These are phyloP conservation scores for Dolichoris vasculosae DNA, from an alignment of 1,140 invertebrate species.

Conservation along the genomic window DNA sequence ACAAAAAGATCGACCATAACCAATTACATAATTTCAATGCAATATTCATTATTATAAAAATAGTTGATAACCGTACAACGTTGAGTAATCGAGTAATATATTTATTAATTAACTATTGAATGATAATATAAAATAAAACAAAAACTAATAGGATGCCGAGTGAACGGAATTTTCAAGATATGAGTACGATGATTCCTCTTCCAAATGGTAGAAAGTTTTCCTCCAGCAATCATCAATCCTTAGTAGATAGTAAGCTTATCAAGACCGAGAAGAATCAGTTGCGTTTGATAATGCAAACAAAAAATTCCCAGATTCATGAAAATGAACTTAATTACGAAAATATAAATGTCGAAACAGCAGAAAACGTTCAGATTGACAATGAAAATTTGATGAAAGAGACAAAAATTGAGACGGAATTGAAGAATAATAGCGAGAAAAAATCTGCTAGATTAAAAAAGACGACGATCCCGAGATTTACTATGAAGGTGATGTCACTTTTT, in stretches of 20 bases:
- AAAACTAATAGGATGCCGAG: background rate
- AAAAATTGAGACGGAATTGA: constrained; percentile 44
- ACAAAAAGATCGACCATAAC: background rate
- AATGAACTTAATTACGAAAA: constrained; percentile 41
- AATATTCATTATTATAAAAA: background rate
- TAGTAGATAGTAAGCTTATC: constrained; percentile 58
- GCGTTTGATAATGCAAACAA: constrained; percentile 58
- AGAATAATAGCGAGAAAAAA: background rate
- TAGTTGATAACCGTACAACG: background rate
- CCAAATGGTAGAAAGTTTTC: constrained; percentile 56
- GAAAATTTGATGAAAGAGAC: constrained; percentile 59
- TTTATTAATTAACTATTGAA: background rate
- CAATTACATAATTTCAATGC: background rate
- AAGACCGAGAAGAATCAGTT: constrained; percentile 68
- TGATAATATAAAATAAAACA: background rate
- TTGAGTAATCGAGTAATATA: background rate
- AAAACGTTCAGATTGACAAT: constrained; percentile 38
- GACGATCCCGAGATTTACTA: constrained; percentile 15
- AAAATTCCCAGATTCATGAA: constrained; percentile 50
- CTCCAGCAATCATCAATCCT: constrained; percentile 43
- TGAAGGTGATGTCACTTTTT: background rate
- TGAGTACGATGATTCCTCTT: constrained; percentile 64
- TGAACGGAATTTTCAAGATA: background rate
- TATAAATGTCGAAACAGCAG: background rate
- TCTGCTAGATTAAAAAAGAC: background rate